A percentile compares a stretch with the other conserved stretches of the same genome.
phyloP scores from a whole-genome alignment of 2,113 vertebrate genomes.

The Caranx melampygus region DNA sequence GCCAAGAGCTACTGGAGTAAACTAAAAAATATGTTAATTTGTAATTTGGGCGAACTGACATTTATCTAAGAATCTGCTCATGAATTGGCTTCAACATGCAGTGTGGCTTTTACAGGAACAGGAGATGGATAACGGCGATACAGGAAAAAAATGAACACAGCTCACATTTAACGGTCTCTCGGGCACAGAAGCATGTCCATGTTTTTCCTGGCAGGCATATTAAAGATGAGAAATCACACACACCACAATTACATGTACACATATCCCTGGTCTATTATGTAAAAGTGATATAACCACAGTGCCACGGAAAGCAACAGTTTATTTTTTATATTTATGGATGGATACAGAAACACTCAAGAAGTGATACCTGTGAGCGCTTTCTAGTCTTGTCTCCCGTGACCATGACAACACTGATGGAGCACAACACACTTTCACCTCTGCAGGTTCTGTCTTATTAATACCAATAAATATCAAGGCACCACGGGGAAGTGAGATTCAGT shows the following conservation, averaged over 20 bases:
- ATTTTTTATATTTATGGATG: background rate
- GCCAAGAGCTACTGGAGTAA: background rate
- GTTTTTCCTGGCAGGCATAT: background rate
- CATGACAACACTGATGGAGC: slow-evolving; percentile 52
- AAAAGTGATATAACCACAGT: background rate
- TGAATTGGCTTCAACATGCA: background rate
- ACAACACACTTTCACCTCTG: slow-evolving; percentile 29
- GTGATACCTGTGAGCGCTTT: background rate
- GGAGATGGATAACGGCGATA: background rate
- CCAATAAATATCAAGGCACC: background rate
- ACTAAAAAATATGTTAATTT: background rate
- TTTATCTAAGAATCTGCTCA: background rate
- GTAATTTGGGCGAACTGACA: background rate
- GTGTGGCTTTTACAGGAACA: background rate
- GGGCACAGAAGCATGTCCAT: background rate
- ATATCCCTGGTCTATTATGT: background rate
- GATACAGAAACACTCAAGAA: background rate
- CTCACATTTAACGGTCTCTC: background rate
- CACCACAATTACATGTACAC: background rate
- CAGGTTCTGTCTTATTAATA: slow-evolving; percentile 1
- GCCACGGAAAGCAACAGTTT: background rate
- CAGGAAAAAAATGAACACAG: background rate
- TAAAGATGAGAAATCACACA: background rate
- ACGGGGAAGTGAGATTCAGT: background rate
- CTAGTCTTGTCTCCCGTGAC: slow-evolving; percentile 27